Base-by-base conservation (phyloP, 2,888 invertebrate genomes). In the Temnothorax unifasciatus region DNA sequence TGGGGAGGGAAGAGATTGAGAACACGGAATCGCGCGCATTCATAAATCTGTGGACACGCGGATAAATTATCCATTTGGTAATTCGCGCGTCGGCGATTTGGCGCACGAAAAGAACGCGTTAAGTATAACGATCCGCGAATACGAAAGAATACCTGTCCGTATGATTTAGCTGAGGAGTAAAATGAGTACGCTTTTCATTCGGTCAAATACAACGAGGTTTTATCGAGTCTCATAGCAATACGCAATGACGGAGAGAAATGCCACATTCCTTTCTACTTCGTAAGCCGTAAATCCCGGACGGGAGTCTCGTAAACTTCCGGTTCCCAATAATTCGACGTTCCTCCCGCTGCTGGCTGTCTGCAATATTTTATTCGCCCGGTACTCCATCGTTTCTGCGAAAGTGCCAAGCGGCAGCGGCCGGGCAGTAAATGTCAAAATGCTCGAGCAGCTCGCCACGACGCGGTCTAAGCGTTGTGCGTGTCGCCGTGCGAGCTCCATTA, bases 371-470 rank as follows among this genome's bases (percentile, higher is more conserved):
- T 54, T 74, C 75, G 76, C 64, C 64, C 82, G 57, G 47, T 47
- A 41, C 25, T 77, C 69, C 52, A n/a, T 82, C 82, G 74, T 83
- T 81, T 66, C 79, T 84, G 63, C 34, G 79, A 82, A 90, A 90
- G 82, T 68, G 74, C 73, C 88, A 71, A 64, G 77, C 83, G n/a
- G 64, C 69, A 64, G 64, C 57, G 52, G 41, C 15, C 74, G 50
- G 71, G 82, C 52, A 86, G 73, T 87, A 83, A 88, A 90, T 82
- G 86, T 91, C 88, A 87, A 88, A 88, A 91, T 85, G 68, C 73
- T 63, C 82, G 59, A 77, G 73, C 18, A 71, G 44, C 75, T 86
- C 79, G 83, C 74, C 82, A 71, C 79, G 86, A 82, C 85, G 85
- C 75, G 76, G 74, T 85, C 68, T 57, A 66, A 73, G 59, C 68